phyloP scores from a whole-genome alignment of 2,113 vertebrate species.

The Tetrao urogallus region DNA sequence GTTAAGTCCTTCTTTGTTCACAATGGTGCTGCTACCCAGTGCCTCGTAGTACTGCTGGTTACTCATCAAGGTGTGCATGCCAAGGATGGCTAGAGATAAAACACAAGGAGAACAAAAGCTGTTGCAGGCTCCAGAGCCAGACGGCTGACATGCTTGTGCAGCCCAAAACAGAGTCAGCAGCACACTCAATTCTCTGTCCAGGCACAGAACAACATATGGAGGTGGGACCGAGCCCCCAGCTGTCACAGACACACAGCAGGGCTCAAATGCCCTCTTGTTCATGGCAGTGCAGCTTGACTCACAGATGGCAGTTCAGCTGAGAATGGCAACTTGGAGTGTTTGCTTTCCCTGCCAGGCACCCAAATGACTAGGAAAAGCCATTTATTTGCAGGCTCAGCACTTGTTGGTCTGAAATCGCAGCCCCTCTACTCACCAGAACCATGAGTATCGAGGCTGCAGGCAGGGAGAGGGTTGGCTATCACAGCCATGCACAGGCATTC shows the following conservation, averaged over 20 bases:
- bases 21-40: slow-evolving; percentile 93
- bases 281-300: not conserved
- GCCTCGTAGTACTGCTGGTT: slow-evolving; percentile 99
- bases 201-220: not conserved
- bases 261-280: not conserved
- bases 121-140: not conserved
- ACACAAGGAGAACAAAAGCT: not conserved
- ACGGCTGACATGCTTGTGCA: not conserved
- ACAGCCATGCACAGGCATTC: fast-evolving
- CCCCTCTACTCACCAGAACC: not conserved
- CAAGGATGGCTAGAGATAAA: slow-evolving; percentile 89
- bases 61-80: slow-evolving; percentile 99
- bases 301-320: not conserved
- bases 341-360: not conserved
- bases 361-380: not conserved
- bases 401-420: not conserved
- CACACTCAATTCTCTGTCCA: not conserved
- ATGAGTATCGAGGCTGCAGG: not conserved
- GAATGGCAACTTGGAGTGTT: fast-evolving
- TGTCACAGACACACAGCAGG: not conserved
- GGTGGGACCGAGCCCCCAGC: fast-evolving
- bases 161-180: not conserved
- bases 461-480: not conserved
- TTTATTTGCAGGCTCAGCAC: not conserved
- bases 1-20: slow-evolving; percentile 98